Percentiles rank a stretch among this genome's conserved stretches.
Evolutionary conservation across 1,140 invertebrate genomes (phyloP).

Genomic region (Sinella curviseta): DNA sequence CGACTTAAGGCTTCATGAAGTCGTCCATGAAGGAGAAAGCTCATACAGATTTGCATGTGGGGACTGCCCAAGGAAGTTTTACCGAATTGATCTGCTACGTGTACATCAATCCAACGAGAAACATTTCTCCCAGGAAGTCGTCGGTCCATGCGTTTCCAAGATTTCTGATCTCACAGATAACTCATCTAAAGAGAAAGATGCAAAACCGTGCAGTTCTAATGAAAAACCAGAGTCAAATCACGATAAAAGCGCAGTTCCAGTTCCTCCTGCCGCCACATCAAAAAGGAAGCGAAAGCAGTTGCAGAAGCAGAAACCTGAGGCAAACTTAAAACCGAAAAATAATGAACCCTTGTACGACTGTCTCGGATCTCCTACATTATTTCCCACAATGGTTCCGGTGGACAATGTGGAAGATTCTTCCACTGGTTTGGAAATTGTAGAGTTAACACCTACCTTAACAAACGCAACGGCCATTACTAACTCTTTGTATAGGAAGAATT

Average conservation of each 20-base stretch:
- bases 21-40: slow-evolving; percentile 37
- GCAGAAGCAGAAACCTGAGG: background rate
- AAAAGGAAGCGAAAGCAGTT: background rate
- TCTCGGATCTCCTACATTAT: background rate
- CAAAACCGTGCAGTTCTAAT: too few species aligned
- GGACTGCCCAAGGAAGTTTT: slow-evolving; percentile 34
- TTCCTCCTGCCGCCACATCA: background rate
- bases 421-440: background rate
- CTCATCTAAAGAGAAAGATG: background rate
- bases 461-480: background rate
- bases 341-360: background rate
- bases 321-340: background rate
- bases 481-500: background rate
- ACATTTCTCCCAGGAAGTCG: slow-evolving; percentile 27
- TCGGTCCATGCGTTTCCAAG: slow-evolving; percentile 26
- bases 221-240: background rate
- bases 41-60: slow-evolving; percentile 35
- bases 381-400: background rate
- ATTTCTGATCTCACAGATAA: background rate
- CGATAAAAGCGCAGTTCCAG: background rate
- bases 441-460: background rate
- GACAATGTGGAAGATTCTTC: background rate
- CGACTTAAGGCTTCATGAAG: slow-evolving; percentile 36
- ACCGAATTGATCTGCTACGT: slow-evolving; percentile 30
- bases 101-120: slow-evolving; percentile 39